Conservation (phyloP, 2,888 invertebrate genomes). For the Pammene aurita region DNA sequence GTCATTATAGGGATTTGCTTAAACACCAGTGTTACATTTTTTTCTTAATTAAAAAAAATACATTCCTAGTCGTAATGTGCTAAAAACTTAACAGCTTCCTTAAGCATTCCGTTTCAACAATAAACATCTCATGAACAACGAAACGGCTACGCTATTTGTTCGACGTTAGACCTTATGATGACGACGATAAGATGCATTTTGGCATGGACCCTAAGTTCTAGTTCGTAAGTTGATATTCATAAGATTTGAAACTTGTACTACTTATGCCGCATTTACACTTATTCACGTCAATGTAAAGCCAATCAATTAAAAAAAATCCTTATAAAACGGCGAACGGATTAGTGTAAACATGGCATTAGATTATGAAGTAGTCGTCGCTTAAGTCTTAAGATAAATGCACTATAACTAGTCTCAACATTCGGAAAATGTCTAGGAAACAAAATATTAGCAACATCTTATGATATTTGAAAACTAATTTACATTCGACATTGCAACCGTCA, state of each 20-base stretch:
- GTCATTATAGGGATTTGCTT: no score
- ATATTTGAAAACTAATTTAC: conserved; percentile 36
- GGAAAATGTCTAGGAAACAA: conserved; percentile 30
- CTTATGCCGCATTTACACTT: no score
- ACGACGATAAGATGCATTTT: conserved; percentile 37
- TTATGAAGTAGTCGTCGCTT: not conserved
- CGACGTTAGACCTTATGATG: conserved; percentile 45
- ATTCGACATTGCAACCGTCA: conserved; percentile 28
- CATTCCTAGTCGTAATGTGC: no score
- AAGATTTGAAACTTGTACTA: not conserved
- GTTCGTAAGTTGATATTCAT: conserved; percentile 15
- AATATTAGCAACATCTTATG: conserved; percentile 37
- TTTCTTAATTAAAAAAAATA: no score
- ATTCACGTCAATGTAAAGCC: no score
- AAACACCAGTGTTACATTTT: no score
- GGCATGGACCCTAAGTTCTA: conserved; percentile 21
- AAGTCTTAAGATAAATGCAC: conserved; percentile 1
- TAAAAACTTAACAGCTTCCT: not conserved
- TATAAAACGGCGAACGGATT: not conserved
- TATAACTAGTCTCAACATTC: conserved; percentile 32
- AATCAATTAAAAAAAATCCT: not conserved
- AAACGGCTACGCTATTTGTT: conserved; percentile 49
- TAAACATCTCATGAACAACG: conserved; percentile 43
- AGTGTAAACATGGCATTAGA: conserved; percentile 1
- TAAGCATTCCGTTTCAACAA: conserved; percentile 36